Evolutionary conservation across 2,797 vertebrate genomes (phyloP).

Genomic region (Taenioides sp.): DNA sequence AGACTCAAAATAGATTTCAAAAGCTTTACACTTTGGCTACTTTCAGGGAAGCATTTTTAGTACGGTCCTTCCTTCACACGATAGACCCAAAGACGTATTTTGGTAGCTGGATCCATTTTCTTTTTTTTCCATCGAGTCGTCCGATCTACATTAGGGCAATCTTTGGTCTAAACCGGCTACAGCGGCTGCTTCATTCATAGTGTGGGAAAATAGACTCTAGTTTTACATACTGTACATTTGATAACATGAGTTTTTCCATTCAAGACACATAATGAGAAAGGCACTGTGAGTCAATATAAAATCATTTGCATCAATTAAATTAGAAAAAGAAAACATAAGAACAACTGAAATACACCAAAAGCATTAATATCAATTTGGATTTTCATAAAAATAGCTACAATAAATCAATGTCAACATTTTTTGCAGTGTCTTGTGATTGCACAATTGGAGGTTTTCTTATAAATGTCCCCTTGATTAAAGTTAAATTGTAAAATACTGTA

Average conservation of each 20-base stretch:
- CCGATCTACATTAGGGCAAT: conserved; percentile 74
- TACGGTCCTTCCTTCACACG: neutral
- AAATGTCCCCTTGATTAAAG: conserved; percentile 12
- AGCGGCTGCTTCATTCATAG: conserved; percentile 15
- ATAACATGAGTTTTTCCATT: conserved; percentile 14
- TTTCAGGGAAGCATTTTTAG: conserved; percentile 17
- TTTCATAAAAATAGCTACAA: conserved; percentile 31
- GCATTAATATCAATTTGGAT: conserved; percentile 29
- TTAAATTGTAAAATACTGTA: neutral
- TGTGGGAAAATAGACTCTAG: conserved; percentile 12
- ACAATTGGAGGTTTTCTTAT: conserved; percentile 21
- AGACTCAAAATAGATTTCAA: conserved; percentile 16
- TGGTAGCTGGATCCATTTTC: conserved; percentile 19
- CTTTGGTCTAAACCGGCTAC: conserved; percentile 80
- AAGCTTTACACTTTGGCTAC: conserved; percentile 38
- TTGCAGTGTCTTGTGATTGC: conserved; percentile 34
- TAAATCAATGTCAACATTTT: conserved; percentile 19
- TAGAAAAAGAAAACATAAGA: conserved; percentile 30
- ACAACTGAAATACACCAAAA: conserved; percentile 40
- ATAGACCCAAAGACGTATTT: conserved; percentile 14
- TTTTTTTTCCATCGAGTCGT: neutral
- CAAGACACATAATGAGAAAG: conserved; percentile 74
- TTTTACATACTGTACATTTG: conserved; percentile 20
- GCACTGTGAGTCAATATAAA: conserved; percentile 84
- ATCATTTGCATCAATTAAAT: conserved; percentile 53